phyloP scores from a whole-genome alignment of 2,888 invertebrate genomes.

The Acrobasis consociella region DNA sequence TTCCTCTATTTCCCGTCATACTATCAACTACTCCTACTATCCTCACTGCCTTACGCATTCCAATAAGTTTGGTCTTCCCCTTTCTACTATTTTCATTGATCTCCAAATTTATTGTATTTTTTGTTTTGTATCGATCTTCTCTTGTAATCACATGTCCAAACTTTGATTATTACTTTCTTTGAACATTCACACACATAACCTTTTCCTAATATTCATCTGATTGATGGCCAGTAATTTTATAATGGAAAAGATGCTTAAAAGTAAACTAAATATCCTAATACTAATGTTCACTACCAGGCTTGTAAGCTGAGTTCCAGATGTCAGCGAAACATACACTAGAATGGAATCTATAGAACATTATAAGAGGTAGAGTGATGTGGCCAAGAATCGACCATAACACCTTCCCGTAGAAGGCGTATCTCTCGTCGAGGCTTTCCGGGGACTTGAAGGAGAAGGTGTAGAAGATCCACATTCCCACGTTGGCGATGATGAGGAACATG shows the following conservation, averaged over 20 bases:
- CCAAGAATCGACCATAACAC: slow-evolving; percentile 88
- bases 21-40: too few relatives aligned
- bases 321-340: slow-evolving; percentile 90
- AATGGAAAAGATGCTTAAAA: too few relatives aligned
- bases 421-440: slow-evolving; percentile 74
- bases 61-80: too few relatives aligned
- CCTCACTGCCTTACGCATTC: too few relatives aligned
- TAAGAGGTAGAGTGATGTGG: slow-evolving; percentile 88
- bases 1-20: too few relatives aligned
- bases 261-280: neutral
- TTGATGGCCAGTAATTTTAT: too few relatives aligned
- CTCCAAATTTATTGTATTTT: neutral
- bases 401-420: slow-evolving; percentile 87
- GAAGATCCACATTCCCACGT: slow-evolving; percentile 90
- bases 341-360: slow-evolving; percentile 90
- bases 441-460: slow-evolving; percentile 86
- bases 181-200: too few relatives aligned
- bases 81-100: too few relatives aligned
- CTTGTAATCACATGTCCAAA: too few relatives aligned
- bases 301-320: slow-evolving; percentile 90
- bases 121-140: too few relatives aligned
- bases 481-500: slow-evolving; percentile 89
- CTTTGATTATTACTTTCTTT: too few relatives aligned
- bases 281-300: slow-evolving; percentile 78
- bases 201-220: too few relatives aligned